phyloP scores from a whole-genome alignment of 2,113 vertebrate species.

The Globicephala melas region DNA sequence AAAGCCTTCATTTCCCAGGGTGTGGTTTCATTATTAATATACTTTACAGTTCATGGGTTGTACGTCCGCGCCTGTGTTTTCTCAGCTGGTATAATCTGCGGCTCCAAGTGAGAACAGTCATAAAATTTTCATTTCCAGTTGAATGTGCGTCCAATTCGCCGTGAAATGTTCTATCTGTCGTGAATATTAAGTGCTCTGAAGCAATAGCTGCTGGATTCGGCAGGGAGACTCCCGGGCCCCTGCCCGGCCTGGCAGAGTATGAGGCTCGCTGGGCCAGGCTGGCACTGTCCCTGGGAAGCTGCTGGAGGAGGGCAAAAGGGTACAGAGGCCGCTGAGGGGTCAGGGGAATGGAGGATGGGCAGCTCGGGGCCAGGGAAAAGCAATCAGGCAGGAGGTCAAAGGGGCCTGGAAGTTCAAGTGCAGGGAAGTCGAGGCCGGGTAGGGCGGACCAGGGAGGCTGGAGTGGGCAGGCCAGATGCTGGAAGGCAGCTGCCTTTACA shows the following conservation, averaged over 20 bases:
- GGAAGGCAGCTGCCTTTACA: not conserved
- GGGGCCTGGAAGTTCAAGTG: not conserved
- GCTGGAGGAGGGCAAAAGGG: not conserved
- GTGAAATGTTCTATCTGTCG: slow-evolving; percentile 87
- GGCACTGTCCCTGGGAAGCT: not conserved
- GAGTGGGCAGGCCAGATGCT: not conserved
- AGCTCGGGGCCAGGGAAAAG: not conserved
- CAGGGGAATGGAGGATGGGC: not conserved
- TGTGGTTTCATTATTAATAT: slow-evolving; percentile 89
- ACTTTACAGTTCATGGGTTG: slow-evolving; percentile 89
- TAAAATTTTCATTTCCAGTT: slow-evolving; percentile 89
- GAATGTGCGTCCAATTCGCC: slow-evolving; percentile 86
- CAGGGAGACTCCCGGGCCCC: slow-evolving; percentile 56
- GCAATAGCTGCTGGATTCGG: slow-evolving; percentile 73
- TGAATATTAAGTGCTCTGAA: slow-evolving; percentile 85
- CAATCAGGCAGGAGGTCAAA: not conserved
- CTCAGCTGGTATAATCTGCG: slow-evolving; percentile 86
- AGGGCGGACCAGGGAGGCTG: fast-evolving
- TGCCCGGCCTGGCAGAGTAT: not conserved
- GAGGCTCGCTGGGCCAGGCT: fast-evolving
- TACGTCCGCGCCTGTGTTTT: slow-evolving; percentile 85
- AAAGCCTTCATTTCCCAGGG: slow-evolving; percentile 87
- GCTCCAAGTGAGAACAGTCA: slow-evolving; percentile 85
- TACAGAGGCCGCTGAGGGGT: not conserved
- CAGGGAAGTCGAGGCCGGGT: not conserved